These are phyloP conservation scores for Halcyon badia DNA, from an alignment of 2,797 vertebrate genomes.

Conservation along the genomic window DNA sequence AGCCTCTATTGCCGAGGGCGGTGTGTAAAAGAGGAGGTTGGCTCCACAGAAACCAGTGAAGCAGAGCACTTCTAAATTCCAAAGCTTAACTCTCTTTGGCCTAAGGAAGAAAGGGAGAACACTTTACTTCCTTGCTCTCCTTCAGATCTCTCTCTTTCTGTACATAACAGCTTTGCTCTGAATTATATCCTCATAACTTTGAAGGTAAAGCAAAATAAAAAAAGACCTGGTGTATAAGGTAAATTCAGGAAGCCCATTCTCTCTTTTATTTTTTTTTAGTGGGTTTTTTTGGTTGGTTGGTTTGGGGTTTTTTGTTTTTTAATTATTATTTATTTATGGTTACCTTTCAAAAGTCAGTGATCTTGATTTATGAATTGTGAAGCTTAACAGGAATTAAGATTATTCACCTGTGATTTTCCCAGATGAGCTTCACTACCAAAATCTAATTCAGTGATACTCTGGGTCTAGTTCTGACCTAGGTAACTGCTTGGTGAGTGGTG, in stretches of 20 bases:
- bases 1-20: neutral
- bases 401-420: neutral
- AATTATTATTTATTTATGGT: neutral
- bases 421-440: neutral
- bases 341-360: neutral
- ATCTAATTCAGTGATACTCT: neutral
- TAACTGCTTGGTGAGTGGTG: neutral
- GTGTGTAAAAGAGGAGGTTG: neutral
- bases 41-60: neutral
- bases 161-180: neutral
- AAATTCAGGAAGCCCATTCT: neutral
- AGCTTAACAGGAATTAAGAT: neutral
- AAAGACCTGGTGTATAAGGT: neutral
- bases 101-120: neutral
- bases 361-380: neutral
- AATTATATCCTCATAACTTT: neutral
- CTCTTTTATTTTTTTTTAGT: neutral
- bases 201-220: neutral
- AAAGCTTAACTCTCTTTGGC: neutral
- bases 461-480: neutral
- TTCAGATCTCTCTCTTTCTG: neutral
- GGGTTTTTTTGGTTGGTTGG: rapidly evolving
- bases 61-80: neutral
- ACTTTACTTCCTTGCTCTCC: neutral
- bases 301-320: neutral